phyloP scores from a whole-genome alignment of 2,888 invertebrate genomes.

The Incurvaria masculella region DNA sequence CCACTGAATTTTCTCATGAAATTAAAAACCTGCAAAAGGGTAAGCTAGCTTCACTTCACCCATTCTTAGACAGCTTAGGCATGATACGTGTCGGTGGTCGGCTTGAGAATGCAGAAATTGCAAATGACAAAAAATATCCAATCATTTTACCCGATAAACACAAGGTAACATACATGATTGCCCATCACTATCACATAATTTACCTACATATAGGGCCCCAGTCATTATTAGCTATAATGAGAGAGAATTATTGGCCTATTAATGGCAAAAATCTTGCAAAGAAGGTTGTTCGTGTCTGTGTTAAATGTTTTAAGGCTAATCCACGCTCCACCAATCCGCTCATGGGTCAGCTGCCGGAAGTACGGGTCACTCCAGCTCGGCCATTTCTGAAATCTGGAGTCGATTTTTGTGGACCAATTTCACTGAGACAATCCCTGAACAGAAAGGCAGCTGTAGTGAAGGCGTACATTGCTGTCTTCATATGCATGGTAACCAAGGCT shows the following conservation, averaged over 20 bases:
- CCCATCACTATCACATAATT: slow-evolving; percentile 1
- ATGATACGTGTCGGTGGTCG: background rate
- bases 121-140: slow-evolving; percentile 3
- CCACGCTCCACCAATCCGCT: background rate
- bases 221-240: background rate
- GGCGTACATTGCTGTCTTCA: slow-evolving; percentile 3
- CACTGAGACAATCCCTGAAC: background rate
- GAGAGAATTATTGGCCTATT: slow-evolving; percentile 1
- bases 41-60: background rate
- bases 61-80: background rate
- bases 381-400: slow-evolving; percentile 1
- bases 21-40: background rate
- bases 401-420: slow-evolving; percentile 3
- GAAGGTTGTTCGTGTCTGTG: background rate
- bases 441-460: background rate
- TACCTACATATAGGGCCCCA: slow-evolving; percentile 2
- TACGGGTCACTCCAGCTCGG: background rate
- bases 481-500: background rate
- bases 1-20: background rate
- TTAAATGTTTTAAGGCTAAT: slow-evolving; percentile 1
- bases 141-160: slow-evolving; percentile 2
- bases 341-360: slow-evolving; percentile 2
- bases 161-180: background rate
- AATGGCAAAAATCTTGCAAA: background rate
- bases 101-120: background rate